These are phyloP conservation scores for Apodemia mormo DNA, from an alignment of 2,888 invertebrate genomes.

Conservation along the genomic window DNA sequence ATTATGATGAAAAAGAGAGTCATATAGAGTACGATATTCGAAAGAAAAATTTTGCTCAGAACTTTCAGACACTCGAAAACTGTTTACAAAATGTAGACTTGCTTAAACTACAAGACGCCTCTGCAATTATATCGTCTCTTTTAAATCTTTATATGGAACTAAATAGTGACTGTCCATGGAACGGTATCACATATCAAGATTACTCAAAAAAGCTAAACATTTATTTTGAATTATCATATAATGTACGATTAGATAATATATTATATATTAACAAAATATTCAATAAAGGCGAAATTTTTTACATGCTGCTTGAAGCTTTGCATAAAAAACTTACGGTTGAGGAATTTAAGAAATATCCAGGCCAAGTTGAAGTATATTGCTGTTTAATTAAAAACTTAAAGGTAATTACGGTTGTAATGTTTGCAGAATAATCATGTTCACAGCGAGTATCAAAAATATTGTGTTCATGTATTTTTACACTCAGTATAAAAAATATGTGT, in stretches of 20 bases:
- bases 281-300: slow-evolving; percentile 57
- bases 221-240: slow-evolving; percentile 49
- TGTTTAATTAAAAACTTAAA: slow-evolving; percentile 49
- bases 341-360: slow-evolving; percentile 63
- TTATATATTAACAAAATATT: slow-evolving; percentile 44
- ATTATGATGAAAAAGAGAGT: slow-evolving; percentile 51
- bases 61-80: slow-evolving; percentile 47
- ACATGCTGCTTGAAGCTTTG: slow-evolving; percentile 54
- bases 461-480: no score
- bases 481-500: no score
- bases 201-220: slow-evolving; percentile 48
- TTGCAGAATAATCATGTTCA: no score
- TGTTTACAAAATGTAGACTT: slow-evolving; percentile 49
- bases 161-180: slow-evolving; percentile 52
- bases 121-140: slow-evolving; percentile 48
- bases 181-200: slow-evolving; percentile 45
- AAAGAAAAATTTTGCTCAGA: slow-evolving; percentile 46
- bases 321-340: slow-evolving; percentile 55
- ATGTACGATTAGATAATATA: slow-evolving; percentile 47
- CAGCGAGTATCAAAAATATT: no score
- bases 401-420: slow-evolving; percentile 40
- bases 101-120: slow-evolving; percentile 39
- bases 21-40: slow-evolving; percentile 55
- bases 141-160: slow-evolving; percentile 59
- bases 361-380: slow-evolving; percentile 59